Base-by-base conservation (phyloP, 1,140 invertebrate genomes). In the Paraescarpia echinospica region DNA sequence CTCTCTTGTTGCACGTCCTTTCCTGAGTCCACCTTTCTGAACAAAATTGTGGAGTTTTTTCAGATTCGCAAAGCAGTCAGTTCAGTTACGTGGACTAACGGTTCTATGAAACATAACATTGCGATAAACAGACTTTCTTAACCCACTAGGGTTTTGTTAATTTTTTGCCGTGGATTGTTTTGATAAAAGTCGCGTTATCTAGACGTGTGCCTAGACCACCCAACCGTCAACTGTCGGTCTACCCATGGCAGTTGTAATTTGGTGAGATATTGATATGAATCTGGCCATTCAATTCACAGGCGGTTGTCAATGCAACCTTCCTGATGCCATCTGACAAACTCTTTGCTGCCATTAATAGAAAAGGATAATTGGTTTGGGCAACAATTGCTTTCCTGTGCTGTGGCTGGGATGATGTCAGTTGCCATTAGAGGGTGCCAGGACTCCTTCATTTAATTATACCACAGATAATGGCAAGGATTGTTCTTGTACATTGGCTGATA, bases 251-350 rank as follows among this genome's bases (percentile, higher is more conserved):
- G 59, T 77, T 77, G 27, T 77, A 77, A 77, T 77, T 77, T 77
- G 59, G 59, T 77, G 59, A 77, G 59, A 77, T 31, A 77, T 77
- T 77, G 59, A 77, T 77, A 77, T 77, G 59, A 77, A 77, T 77
- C 59, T 14, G 59, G 22, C 22, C 59, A 77, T 77, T 77, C 59
- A 77, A 14, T 27, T 77, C 59, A 77, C 27, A 77, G 59, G 8
- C 59, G 22, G 59, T 77, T 77, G 59, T 77, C 59, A 77, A 77
- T 77, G 22, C 59, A 22, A 18, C 59, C 59, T 77, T 77, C 59
- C 59, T 77, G 59, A 77, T 27, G 59, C 27, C 59, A 77, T 77
- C 59, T 77, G 59, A 77, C 59, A 77, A 31, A 77, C 59, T 77
- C 59, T 77, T 31, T 4, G 59, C 59, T 77, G 59, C 59, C 59